Evolutionary conservation across 2,797 vertebrate species (phyloP).

Genomic region (Rhinatrema bivittatum): DNA sequence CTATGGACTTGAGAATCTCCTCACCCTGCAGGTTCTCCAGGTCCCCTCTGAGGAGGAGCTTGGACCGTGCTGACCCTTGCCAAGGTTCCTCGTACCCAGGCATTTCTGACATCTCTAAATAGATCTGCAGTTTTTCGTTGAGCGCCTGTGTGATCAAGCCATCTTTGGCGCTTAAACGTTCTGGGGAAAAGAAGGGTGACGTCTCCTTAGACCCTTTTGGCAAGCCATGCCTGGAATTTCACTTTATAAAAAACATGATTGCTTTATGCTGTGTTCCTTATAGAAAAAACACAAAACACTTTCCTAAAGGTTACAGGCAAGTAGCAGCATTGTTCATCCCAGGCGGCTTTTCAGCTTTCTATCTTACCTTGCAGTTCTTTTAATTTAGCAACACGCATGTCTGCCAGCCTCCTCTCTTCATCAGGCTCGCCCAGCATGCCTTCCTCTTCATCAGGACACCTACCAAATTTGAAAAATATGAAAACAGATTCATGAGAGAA

Average conservation of each 20-base stretch:
- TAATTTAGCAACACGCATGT: constrained; percentile 58
- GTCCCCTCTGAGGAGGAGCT: constrained; percentile 70
- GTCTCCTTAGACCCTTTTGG: too few relatives aligned
- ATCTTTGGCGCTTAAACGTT: constrained; percentile 74
- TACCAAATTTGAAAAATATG: constrained; percentile 29
- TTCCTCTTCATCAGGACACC: constrained; percentile 81
- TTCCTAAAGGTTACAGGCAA: too few relatives aligned
- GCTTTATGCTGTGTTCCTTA: too few relatives aligned
- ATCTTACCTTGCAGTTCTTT: constrained; percentile 82
- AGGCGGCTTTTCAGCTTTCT: constrained; percentile 8
- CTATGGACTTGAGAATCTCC: constrained; percentile 71
- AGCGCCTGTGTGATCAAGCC: constrained; percentile 70
- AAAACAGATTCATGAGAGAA: too few relatives aligned
- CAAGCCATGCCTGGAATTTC: neutral
- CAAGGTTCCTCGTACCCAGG: constrained; percentile 59
- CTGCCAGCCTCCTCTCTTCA: constrained; percentile 44
- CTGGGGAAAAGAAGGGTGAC: constrained; percentile 40
- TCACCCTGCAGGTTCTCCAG: constrained; percentile 75
- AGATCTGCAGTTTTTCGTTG: constrained; percentile 83
- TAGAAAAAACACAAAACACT: too few relatives aligned
- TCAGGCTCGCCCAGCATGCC: constrained; percentile 72
- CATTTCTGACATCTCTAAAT: constrained; percentile 74
- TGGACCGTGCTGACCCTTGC: constrained; percentile 29
- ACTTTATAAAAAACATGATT: fast-evolving
- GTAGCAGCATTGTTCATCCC: too few relatives aligned